Evolutionary conservation across 2,113 vertebrate species (phyloP).

Genomic region (Micronycteris hirsuta): DNA sequence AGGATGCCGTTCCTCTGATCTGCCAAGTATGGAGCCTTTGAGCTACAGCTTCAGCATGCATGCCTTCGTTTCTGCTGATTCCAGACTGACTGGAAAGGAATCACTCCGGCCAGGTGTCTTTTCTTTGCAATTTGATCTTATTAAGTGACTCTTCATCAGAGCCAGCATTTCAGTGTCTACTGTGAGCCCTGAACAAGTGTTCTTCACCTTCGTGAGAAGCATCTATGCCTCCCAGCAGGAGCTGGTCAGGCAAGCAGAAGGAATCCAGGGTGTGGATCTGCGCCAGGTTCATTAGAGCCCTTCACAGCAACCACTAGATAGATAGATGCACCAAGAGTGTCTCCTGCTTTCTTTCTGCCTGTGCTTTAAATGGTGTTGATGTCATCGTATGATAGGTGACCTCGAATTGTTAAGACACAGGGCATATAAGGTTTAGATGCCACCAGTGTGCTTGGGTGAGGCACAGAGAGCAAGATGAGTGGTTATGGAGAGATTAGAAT

Average conservation of each 20-base stretch:
- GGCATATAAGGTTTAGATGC: not conserved
- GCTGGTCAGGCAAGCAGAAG: not conserved
- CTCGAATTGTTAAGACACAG: not conserved
- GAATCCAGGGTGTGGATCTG: not conserved
- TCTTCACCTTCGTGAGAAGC: conserved; percentile 30
- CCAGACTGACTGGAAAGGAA: conserved; percentile 24
- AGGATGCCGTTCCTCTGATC: conserved; percentile 42
- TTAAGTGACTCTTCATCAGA: not conserved
- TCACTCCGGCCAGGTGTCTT: not conserved
- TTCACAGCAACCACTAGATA: not conserved
- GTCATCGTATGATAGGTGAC: not conserved
- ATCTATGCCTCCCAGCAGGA: not conserved
- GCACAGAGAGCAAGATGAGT: not conserved
- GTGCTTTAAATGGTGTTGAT: not conserved
- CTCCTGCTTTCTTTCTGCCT: not conserved
- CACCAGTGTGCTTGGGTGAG: not conserved
- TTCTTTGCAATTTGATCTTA: conserved; percentile 42
- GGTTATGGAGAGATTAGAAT: not conserved
- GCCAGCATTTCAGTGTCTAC: not conserved
- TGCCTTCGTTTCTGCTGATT: conserved; percentile 48
- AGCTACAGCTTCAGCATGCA: conserved; percentile 14
- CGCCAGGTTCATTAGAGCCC: not conserved
- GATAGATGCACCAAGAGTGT: not conserved
- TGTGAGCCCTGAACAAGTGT: not conserved
- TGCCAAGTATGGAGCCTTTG: conserved; percentile 39